Evolutionary conservation across 2,797 vertebrate genomes (phyloP).

Genomic region (Eulemur coronatus): DNA sequence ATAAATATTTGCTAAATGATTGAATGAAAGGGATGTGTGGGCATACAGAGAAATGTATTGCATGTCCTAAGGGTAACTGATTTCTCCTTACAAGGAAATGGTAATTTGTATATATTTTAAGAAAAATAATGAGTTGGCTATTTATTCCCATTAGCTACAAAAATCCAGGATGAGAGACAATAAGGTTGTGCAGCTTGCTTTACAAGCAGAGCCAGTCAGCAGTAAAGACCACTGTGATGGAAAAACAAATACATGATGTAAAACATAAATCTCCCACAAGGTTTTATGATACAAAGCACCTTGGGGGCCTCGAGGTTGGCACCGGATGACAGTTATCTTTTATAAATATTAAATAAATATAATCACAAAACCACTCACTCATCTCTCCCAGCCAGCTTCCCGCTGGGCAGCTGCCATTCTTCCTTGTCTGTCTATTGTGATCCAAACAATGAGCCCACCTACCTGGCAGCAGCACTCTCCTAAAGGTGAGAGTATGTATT

Average conservation of each 20-base stretch:
- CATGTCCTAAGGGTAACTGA: not conserved
- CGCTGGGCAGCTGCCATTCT: not conserved
- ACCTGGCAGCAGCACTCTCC: not conserved
- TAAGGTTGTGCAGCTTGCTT: not conserved
- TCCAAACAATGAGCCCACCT: not conserved
- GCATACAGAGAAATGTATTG: not conserved
- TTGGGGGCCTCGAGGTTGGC: not conserved
- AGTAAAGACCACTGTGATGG: not conserved
- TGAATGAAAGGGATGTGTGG: not conserved
- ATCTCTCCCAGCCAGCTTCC: not conserved
- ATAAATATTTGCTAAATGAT: not conserved
- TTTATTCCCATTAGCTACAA: not conserved
- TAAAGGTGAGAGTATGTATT: not conserved
- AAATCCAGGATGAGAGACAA: not conserved
- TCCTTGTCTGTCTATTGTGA: not conserved
- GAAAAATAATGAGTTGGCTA: not conserved
- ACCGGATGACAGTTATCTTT: not conserved
- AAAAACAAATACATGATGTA: not conserved
- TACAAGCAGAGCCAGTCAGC: not conserved
- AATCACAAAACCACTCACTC: not conserved
- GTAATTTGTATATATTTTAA: not conserved
- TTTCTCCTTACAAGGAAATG: conserved; percentile 10
- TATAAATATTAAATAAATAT: conserved; percentile 46
- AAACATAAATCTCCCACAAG: not conserved
- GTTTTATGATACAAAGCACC: not conserved